Percentiles rank a stretch among this genome's conserved stretches.
Evolutionary conservation across 2,797 vertebrate species (phyloP).

Genomic region (Nasua narica): DNA sequence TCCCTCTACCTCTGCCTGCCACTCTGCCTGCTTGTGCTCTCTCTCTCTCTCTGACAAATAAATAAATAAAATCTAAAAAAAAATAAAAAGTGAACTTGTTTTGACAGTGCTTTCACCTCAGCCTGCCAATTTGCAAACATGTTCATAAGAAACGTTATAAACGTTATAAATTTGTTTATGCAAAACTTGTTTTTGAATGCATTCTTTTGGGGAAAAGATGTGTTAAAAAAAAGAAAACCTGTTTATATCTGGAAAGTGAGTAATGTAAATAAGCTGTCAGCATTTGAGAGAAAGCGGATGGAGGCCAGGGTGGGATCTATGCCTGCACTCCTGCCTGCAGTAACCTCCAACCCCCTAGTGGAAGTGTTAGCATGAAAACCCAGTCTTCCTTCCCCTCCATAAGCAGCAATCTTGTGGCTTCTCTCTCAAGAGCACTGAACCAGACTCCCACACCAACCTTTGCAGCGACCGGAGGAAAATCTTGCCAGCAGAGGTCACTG

Average conservation of each 20-base stretch:
- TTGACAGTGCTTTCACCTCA: background rate
- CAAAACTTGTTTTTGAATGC: background rate
- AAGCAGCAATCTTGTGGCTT: fast-evolving
- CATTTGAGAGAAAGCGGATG: background rate
- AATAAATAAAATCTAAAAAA: too few species aligned
- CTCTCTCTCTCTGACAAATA: too few species aligned
- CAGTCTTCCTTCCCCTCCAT: fast-evolving
- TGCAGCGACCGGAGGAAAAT: background rate
- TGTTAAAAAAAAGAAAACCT: background rate
- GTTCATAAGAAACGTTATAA: background rate
- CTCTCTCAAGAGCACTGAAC: background rate
- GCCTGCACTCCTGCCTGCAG: background rate
- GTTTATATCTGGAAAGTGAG: background rate
- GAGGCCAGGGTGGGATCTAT: background rate
- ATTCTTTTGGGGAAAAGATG: background rate
- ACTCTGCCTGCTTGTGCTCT: too few species aligned
- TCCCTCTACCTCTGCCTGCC: too few species aligned
- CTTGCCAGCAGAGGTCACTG: slow-evolving; percentile 62
- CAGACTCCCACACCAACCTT: background rate
- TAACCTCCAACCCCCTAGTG: too few species aligned
- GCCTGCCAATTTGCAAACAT: background rate
- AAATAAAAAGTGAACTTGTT: background rate
- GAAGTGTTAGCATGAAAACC: background rate
- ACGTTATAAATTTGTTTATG: background rate
- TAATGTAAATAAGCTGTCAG: background rate